Conservation (phyloP, 2,113 vertebrate species). For the Ifrita kowaldi region DNA sequence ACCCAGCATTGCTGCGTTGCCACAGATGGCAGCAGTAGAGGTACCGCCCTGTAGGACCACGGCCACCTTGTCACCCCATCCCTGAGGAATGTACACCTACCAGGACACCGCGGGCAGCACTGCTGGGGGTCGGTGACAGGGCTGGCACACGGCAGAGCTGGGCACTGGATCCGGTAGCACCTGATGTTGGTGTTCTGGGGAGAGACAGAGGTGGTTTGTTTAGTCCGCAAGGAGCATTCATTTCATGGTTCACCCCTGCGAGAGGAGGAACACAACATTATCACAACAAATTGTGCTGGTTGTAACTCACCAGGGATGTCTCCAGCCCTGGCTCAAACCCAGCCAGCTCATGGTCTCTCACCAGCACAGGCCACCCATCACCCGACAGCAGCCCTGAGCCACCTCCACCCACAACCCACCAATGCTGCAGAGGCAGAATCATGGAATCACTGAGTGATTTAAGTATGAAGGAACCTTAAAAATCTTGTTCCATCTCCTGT, state of each 20-base stretch:
- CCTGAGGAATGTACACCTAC: slow-evolving; percentile 55
- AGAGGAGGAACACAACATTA: accelerated
- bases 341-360: not conserved
- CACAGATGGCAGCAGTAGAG: not conserved
- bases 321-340: not conserved
- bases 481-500: not conserved
- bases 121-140: slow-evolving; percentile 83
- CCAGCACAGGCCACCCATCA: accelerated
- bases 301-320: not conserved
- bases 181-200: slow-evolving; percentile 82
- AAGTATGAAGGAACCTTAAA: not conserved
- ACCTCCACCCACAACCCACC: not conserved
- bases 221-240: accelerated
- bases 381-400: not conserved
- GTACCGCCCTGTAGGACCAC: accelerated
- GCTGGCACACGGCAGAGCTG: slow-evolving; percentile 79
- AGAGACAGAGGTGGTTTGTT: accelerated
- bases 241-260: accelerated
- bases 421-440: accelerated
- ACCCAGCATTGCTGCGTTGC: accelerated
- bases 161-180: slow-evolving; percentile 89
- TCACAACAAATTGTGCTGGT: not conserved
- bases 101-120: slow-evolving; percentile 88
- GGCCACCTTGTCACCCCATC: not conserved
- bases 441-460: not conserved